Conservation (phyloP, 2,888 invertebrate genomes). For the Hypomecis punctinalis region DNA sequence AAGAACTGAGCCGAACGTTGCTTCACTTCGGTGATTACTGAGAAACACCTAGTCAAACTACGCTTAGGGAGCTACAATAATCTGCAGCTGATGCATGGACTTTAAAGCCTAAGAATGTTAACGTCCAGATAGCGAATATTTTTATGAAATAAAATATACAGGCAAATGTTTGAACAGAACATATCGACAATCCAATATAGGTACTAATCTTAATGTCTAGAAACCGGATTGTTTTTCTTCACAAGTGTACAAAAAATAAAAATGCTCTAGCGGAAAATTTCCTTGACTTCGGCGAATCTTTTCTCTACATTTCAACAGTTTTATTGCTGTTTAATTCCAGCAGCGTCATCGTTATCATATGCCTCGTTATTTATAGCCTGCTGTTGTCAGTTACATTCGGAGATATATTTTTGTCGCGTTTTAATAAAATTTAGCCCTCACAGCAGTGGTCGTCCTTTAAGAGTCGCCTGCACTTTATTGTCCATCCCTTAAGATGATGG, state of each 20-base stretch:
- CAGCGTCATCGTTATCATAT: conserved; percentile 42
- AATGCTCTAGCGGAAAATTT: background rate
- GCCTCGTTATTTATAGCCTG: conserved; percentile 47
- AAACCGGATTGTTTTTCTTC: too few species aligned
- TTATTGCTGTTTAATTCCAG: conserved; percentile 35
- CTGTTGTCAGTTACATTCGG: conserved; percentile 50
- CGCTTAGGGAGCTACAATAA: too few species aligned
- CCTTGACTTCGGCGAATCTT: background rate
- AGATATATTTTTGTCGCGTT: conserved; percentile 60
- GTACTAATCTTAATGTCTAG: too few species aligned
- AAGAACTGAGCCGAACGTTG: too few species aligned
- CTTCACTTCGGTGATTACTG: too few species aligned
- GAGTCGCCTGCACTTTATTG: conserved; percentile 65
- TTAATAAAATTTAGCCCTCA: conserved; percentile 65
- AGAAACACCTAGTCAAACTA: too few species aligned
- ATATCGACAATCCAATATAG: too few species aligned
- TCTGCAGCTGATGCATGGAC: too few species aligned
- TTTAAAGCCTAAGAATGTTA: too few species aligned
- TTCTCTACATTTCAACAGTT: conserved; percentile 16
- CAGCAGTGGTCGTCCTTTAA: conserved; percentile 50
- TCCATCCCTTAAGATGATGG: conserved; percentile 44
- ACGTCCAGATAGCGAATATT: too few species aligned
- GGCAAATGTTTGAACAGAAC: too few species aligned
- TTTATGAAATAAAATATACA: too few species aligned
- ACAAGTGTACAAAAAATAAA: background rate